phyloP scores from a whole-genome alignment of 2,113 vertebrate species.

The Nycticebus coucang region DNA sequence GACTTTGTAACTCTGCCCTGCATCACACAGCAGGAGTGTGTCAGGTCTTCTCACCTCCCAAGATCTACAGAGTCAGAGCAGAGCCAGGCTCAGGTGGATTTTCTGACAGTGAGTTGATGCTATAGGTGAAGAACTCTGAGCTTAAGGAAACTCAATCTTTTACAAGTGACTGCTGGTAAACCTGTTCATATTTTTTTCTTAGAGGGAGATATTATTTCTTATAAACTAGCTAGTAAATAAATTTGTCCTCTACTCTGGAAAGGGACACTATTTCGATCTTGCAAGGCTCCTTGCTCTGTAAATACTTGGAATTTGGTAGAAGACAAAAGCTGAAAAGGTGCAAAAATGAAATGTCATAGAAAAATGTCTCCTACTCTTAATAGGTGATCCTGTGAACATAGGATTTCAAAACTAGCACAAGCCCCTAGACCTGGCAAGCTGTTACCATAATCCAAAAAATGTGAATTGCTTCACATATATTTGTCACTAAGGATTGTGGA shows the following conservation, averaged over 20 bases:
- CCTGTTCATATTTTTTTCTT: background rate
- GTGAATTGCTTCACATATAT: background rate
- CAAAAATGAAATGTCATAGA: background rate
- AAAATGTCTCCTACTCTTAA: background rate
- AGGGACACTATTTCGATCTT: background rate
- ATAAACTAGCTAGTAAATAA: background rate
- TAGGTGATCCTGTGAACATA: background rate
- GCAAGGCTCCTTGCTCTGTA: background rate
- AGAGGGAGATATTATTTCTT: background rate
- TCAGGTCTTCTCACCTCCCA: rapidly evolving
- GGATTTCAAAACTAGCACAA: slow-evolving; percentile 3
- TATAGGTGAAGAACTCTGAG: background rate
- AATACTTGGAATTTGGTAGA: background rate
- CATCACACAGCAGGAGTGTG: background rate
- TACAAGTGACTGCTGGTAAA: background rate
- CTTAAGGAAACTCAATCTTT: background rate
- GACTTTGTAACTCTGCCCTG: background rate
- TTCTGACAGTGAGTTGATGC: background rate
- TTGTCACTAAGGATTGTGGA: background rate
- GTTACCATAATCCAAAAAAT: background rate
- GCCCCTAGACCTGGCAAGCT: background rate
- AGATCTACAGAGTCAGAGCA: background rate
- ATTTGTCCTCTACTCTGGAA: background rate
- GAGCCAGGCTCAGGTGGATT: background rate
- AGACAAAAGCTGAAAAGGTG: background rate